phyloP scores from a whole-genome alignment of 2,888 invertebrate genomes.

The Brenthis ino region DNA sequence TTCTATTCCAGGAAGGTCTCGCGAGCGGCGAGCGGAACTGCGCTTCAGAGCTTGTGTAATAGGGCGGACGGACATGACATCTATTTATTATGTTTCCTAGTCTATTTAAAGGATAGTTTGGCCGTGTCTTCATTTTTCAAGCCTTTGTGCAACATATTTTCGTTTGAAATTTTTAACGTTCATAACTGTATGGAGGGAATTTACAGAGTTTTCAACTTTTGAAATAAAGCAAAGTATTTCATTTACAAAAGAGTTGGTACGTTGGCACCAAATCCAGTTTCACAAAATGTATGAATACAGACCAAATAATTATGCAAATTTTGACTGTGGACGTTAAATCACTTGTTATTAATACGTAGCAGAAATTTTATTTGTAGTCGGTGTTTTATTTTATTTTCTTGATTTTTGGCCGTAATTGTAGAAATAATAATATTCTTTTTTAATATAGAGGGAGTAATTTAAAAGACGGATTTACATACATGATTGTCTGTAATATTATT shows the following conservation, averaged over 20 bases:
- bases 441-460: too few species aligned
- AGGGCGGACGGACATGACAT: constrained; percentile 38
- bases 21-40: constrained; percentile 33
- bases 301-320: constrained; percentile 18
- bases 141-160: constrained; percentile 41
- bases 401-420: too few species aligned
- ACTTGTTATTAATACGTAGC: constrained; percentile 12
- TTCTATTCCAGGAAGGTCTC: constrained; percentile 5
- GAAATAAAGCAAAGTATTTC: constrained; percentile 17
- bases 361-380: constrained; percentile 3
- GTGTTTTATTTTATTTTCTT: background rate
- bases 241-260: background rate
- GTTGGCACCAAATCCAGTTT: constrained; percentile 4
- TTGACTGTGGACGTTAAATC: constrained; percentile 13
- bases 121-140: constrained; percentile 40
- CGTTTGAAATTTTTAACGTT: constrained; percentile 41
- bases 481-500: too few species aligned
- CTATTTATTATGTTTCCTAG: constrained; percentile 45
- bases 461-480: too few species aligned
- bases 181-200: constrained; percentile 1
- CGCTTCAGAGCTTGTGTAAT: constrained; percentile 36
- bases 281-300: constrained; percentile 15
- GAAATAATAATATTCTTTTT: too few species aligned
- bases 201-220: constrained; percentile 18
- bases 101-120: constrained; percentile 45